Evolutionary conservation across 2,797 vertebrate species (phyloP).

Genomic region (Typhlichthys subterraneus): DNA sequence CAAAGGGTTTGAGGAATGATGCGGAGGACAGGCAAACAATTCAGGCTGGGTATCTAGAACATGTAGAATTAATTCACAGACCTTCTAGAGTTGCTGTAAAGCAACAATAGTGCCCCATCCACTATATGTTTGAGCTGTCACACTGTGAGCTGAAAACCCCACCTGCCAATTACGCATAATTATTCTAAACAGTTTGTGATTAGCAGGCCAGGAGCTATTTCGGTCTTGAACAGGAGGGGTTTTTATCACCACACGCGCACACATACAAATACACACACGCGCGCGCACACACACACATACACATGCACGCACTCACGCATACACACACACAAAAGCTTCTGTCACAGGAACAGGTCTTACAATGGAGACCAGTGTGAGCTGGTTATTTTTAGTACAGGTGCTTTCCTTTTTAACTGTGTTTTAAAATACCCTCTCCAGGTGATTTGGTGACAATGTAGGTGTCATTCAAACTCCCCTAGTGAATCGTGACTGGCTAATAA

Average conservation of each 20-base stretch:
- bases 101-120: no score
- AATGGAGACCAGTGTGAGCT: constrained; percentile 20
- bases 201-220: constrained; percentile 37
- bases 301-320: constrained; percentile 12
- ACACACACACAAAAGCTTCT: not conserved
- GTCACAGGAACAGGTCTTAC: constrained; percentile 19
- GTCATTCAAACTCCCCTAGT: constrained; percentile 16
- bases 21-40: not conserved
- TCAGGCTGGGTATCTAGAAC: not conserved
- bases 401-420: constrained; percentile 28
- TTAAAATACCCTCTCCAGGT: constrained; percentile 8
- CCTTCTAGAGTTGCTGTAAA: no score
- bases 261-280: not conserved
- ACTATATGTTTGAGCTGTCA: no score
- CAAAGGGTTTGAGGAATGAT: constrained; percentile 8
- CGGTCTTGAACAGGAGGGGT: constrained; percentile 15
- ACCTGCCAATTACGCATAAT: constrained; percentile 49
- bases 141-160: constrained; percentile 20
- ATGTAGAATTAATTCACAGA: no score
- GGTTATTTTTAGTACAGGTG: constrained; percentile 46
- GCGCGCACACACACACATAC: constrained; percentile 14
- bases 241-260: constrained; percentile 14
- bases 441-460: constrained; percentile 16
- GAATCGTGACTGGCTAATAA: constrained; percentile 9
- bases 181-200: constrained; percentile 45